These are phyloP conservation scores for Acyrthosiphon pisum DNA, from an alignment of 1,140 invertebrate species.

Conservation along the genomic window DNA sequence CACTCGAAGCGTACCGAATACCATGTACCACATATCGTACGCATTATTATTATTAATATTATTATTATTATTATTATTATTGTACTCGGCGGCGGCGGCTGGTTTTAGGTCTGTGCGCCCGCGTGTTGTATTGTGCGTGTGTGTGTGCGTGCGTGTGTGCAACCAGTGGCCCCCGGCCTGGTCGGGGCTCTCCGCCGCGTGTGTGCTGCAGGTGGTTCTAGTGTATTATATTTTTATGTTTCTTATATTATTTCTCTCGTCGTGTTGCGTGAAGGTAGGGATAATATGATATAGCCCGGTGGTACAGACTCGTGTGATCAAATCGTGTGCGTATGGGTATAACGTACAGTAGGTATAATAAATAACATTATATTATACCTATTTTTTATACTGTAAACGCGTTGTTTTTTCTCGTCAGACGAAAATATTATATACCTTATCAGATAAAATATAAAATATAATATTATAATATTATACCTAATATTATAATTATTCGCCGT, in stretches of 20 bases:
- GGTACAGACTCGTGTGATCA: slow-evolving; percentile 3
- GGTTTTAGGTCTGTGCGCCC: slow-evolving; percentile 26
- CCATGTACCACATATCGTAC: slow-evolving; percentile 54
- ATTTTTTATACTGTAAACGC: background rate
- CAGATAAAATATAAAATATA: background rate
- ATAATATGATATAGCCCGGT: slow-evolving; percentile 1
- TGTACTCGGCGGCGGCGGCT: slow-evolving; percentile 35
- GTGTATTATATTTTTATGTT: slow-evolving; percentile 11
- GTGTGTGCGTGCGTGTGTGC: background rate
- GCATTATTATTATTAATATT: slow-evolving; percentile 38
- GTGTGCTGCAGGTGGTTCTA: slow-evolving; percentile 47
- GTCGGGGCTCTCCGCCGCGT: slow-evolving; percentile 41
- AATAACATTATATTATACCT: background rate
- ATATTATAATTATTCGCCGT: slow-evolving; percentile 22
- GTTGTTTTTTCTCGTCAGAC: background rate
- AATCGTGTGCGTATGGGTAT: background rate
- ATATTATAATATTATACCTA: slow-evolving; percentile 8
- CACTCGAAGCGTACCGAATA: slow-evolving; percentile 49
- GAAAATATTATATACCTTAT: slow-evolving; percentile 14
- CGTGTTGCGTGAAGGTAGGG: background rate
- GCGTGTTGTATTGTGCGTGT: background rate
- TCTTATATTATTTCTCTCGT: background rate
- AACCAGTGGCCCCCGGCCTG: slow-evolving; percentile 18
- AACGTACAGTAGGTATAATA: background rate
- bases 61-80: slow-evolving; percentile 45